These are phyloP conservation scores for Lydus trimaculatus DNA, from an alignment of 2,888 invertebrate species.

Conservation along the genomic window DNA sequence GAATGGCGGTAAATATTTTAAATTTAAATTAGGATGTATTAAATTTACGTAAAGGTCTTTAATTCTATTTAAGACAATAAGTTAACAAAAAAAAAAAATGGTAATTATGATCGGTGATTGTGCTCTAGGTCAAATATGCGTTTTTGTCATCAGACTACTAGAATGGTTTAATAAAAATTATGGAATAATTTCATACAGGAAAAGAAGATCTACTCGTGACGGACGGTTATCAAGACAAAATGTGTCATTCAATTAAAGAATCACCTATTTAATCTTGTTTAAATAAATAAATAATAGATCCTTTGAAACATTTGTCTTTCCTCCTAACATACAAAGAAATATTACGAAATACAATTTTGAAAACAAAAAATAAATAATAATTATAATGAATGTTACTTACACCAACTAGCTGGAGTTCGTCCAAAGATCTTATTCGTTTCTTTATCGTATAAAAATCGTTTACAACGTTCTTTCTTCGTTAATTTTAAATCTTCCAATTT, in stretches of 20 bases:
- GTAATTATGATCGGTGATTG: neutral
- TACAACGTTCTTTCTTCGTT: conserved; percentile 66
- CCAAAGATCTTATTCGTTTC: conserved; percentile 78
- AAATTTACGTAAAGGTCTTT: neutral
- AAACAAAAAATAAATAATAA: no score
- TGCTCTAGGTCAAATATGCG: neutral
- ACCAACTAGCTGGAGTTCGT: conserved; percentile 82
- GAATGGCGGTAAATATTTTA: neutral
- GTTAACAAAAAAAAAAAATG: neutral
- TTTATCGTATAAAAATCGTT: conserved; percentile 78
- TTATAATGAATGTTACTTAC: conserved; percentile 69
- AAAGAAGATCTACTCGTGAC: conserved; percentile 4
- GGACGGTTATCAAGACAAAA: neutral
- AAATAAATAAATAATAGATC: conserved; percentile 21
- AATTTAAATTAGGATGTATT: neutral
- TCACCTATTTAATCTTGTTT: conserved; percentile 33
- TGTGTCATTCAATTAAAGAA: conserved; percentile 36
- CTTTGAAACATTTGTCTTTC: conserved; percentile 1
- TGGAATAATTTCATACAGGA: neutral
- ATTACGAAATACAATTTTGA: no score
- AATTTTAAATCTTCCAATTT: conserved; percentile 69
- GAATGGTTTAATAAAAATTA: neutral
- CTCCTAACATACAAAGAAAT: no score
- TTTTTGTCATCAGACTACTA: neutral
- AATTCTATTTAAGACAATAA: neutral